A percentile compares a stretch with the other conserved stretches of the same genome.
phyloP scores from a whole-genome alignment of 2,797 vertebrate species.

The Molossus molossus region DNA sequence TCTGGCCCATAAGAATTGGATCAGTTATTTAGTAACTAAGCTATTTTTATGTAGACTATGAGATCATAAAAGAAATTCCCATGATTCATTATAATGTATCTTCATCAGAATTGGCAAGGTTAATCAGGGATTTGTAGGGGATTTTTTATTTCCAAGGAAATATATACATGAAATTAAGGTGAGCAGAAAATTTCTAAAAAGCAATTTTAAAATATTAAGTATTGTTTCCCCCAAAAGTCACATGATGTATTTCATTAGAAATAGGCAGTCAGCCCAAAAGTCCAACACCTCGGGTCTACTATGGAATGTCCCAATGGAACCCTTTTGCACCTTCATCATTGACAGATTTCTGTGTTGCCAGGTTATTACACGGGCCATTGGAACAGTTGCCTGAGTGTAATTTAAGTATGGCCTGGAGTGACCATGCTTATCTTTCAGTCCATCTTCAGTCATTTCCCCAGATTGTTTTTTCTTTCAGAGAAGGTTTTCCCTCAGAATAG shows the following conservation, averaged over 20 bases:
- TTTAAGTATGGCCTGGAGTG: background rate
- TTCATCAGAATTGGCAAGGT: slow-evolving; percentile 16
- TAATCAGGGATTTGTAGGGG: slow-evolving; percentile 51
- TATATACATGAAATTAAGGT: slow-evolving; percentile 38
- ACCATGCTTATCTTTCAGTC: background rate
- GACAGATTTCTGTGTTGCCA: background rate
- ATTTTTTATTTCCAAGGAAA: slow-evolving; percentile 54
- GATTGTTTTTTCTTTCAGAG: background rate
- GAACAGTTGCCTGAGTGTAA: background rate
- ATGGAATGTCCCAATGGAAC: background rate
- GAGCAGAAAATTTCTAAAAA: slow-evolving; percentile 57
- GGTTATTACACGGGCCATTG: background rate
- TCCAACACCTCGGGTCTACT: background rate
- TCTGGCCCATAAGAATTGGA: background rate
- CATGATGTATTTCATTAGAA: background rate
- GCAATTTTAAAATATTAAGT: slow-evolving; percentile 61
- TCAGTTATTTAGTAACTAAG: background rate
- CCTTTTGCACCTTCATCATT: background rate
- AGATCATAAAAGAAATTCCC: background rate
- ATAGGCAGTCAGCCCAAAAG: background rate
- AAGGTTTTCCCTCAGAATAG: slow-evolving; percentile 9
- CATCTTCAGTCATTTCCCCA: background rate
- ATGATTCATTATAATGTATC: slow-evolving; percentile 44
- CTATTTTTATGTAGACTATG: slow-evolving; percentile 38
- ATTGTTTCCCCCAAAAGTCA: background rate